Evolutionary conservation across 2,888 invertebrate species (phyloP).

Genomic region (Leucophenga maculata): DNA sequence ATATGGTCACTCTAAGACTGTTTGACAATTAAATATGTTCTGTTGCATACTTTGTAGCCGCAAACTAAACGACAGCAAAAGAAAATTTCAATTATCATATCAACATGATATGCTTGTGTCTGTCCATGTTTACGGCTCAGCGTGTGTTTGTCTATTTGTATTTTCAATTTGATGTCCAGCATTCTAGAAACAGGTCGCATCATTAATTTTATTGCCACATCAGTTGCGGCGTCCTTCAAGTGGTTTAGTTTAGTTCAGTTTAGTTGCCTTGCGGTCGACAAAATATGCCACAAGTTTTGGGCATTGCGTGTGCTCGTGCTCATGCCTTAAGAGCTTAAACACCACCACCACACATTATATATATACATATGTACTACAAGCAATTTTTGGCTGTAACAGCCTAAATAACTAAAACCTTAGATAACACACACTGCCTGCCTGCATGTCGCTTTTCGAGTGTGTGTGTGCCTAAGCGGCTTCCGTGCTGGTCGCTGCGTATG

Average conservation of each 20-base stretch:
- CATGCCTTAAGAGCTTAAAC: not conserved
- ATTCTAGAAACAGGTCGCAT: conserved; percentile 47
- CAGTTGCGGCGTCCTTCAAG: conserved; percentile 1
- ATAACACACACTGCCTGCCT: conserved; percentile 17
- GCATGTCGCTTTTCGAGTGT: conserved; percentile 35
- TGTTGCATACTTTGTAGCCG: no score
- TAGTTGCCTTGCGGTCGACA: not conserved
- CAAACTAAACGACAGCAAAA: not conserved
- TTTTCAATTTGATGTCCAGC: conserved; percentile 15
- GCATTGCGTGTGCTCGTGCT: not conserved
- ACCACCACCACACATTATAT: not conserved
- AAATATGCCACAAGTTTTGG: conserved; percentile 7
- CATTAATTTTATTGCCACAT: conserved; percentile 60
- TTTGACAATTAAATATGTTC: not conserved
- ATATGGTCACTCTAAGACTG: not conserved
- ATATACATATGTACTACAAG: not conserved
- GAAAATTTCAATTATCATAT: conserved; percentile 13
- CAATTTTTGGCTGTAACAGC: no score
- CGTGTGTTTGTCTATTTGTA: not conserved
- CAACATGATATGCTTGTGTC: conserved; percentile 8
- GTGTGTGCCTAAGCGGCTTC: no score
- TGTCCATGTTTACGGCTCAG: not conserved
- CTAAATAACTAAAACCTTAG: not conserved
- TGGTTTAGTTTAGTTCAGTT: not conserved
- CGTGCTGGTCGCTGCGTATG: no score